Percentiles rank a stretch among this genome's conserved stretches.
phyloP scores from a whole-genome alignment of 30 jellyfish, hydroid and myxozoan species.

The Aurelia sp. region DNA sequence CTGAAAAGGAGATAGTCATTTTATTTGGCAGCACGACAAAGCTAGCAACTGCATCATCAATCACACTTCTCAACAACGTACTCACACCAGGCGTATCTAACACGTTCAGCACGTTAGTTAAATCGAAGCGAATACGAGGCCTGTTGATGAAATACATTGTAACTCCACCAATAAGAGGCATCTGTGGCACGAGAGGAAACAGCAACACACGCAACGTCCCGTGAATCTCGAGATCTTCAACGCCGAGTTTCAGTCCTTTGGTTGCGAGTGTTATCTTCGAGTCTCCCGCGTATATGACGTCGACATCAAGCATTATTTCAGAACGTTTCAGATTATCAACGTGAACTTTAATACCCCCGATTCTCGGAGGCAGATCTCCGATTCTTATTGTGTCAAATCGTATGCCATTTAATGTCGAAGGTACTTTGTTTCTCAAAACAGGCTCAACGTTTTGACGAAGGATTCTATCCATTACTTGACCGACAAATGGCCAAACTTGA shows the following conservation, averaged over 20 bases:
- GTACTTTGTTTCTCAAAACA: constrained; percentile 58
- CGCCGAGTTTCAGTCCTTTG: constrained; percentile 73
- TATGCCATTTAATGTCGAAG: constrained; percentile 68
- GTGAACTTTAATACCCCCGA: constrained; percentile 74
- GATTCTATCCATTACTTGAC: constrained; percentile 35
- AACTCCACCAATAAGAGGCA: constrained; percentile 73
- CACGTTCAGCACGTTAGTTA: constrained; percentile 67
- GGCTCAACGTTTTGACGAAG: constrained; percentile 72
- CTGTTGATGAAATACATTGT: constrained; percentile 74
- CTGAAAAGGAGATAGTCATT: constrained; percentile 50
- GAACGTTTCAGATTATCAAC: constrained; percentile 61
- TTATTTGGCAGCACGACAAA: constrained; percentile 74
- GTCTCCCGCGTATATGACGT: constrained; percentile 74
- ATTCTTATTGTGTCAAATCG: constrained; percentile 62
- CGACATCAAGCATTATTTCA: constrained; percentile 70
- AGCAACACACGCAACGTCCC: constrained; percentile 74
- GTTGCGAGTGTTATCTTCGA: constrained; percentile 61
- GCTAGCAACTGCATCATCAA: constrained; percentile 65
- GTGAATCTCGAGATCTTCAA: constrained; percentile 68
- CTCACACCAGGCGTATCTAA: constrained; percentile 78
- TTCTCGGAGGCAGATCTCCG: constrained; percentile 79
- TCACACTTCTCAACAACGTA: constrained; percentile 45
- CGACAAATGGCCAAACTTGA: constrained; percentile 81
- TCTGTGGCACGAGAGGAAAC: constrained; percentile 60
- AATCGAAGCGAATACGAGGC: constrained; percentile 63